These are phyloP conservation scores for Gila robusta DNA, from an alignment of 2,797 vertebrate species.

Conservation along the genomic window DNA sequence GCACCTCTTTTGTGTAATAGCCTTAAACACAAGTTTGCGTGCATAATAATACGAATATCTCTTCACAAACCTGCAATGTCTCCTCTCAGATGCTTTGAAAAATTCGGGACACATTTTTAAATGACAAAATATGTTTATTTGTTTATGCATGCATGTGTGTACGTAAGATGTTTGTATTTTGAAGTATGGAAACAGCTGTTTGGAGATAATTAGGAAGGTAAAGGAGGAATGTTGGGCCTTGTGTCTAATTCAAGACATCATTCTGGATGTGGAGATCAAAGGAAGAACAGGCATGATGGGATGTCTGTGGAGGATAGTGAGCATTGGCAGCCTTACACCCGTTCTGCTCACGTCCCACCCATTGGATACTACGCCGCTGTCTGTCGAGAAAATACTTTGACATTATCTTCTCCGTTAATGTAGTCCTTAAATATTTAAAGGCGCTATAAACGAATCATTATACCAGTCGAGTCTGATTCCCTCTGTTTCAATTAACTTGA, in stretches of 20 bases:
- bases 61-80: neutral
- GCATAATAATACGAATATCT: constrained; percentile 10
- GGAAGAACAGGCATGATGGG: constrained; percentile 48
- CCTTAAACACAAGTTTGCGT: constrained; percentile 18
- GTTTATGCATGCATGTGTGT: constrained; percentile 31
- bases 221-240: constrained; percentile 51
- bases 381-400: constrained; percentile 52
- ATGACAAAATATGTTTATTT: neutral
- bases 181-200: constrained; percentile 56
- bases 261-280: constrained; percentile 61
- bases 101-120: neutral
- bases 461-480: neutral
- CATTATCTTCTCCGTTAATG: constrained; percentile 27
- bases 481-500: constrained; percentile 45
- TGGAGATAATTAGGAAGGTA: constrained; percentile 59
- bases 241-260: constrained; percentile 53
- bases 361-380: constrained; percentile 25
- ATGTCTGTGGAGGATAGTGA: constrained; percentile 55
- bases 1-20: constrained; percentile 6
- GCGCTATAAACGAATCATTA: constrained; percentile 30
- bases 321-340: constrained; percentile 42
- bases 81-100: constrained; percentile 18
- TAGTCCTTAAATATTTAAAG: constrained; percentile 46
- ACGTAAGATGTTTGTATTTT: neutral
- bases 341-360: constrained; percentile 11